Evolutionary conservation across 2,888 invertebrate species (phyloP).

Genomic region (Dorcus hopei): DNA sequence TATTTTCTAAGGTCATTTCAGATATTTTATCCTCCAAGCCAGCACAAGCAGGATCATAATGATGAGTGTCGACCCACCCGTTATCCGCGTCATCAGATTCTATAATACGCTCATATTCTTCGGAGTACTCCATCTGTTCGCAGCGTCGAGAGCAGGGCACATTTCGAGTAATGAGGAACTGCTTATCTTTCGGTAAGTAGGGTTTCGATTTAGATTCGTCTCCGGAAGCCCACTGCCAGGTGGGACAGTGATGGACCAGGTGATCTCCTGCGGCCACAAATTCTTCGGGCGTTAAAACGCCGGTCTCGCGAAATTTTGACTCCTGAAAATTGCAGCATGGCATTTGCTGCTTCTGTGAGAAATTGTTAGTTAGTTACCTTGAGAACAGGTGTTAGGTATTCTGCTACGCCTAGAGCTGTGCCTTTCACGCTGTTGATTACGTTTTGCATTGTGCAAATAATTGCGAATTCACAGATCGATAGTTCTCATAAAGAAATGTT

Average conservation of each 20-base stretch:
- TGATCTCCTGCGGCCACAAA: constrained; percentile 99
- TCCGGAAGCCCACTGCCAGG: constrained; percentile 97
- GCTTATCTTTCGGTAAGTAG: constrained; percentile 92
- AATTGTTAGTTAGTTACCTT: constrained; percentile 62
- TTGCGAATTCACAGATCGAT: background rate
- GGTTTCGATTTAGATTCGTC: constrained; percentile 85
- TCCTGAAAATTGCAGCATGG: constrained; percentile 61
- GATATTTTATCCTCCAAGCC: constrained; percentile 73
- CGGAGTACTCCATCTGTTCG: constrained; percentile 92
- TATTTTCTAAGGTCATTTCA: constrained; percentile 84
- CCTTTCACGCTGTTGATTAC: constrained; percentile 94
- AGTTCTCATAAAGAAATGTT: background rate
- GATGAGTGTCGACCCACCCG: constrained; percentile 99
- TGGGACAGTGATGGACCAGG: constrained; percentile 97
- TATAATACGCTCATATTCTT: constrained; percentile 87
- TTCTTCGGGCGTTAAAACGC: constrained; percentile 97
- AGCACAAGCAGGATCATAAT: constrained; percentile 64
- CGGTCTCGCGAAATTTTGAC: constrained; percentile 96
- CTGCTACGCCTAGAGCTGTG: constrained; percentile 92
- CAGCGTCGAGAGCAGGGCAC: constrained; percentile 95
- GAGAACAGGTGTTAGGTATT: constrained; percentile 92
- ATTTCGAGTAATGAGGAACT: constrained; percentile 94
- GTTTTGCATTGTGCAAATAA: constrained; percentile 74
- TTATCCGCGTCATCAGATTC: constrained; percentile 84
- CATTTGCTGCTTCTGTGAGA: background rate